Base-by-base conservation (phyloP, 1,140 invertebrate species). In the Nasonia longicornis region DNA sequence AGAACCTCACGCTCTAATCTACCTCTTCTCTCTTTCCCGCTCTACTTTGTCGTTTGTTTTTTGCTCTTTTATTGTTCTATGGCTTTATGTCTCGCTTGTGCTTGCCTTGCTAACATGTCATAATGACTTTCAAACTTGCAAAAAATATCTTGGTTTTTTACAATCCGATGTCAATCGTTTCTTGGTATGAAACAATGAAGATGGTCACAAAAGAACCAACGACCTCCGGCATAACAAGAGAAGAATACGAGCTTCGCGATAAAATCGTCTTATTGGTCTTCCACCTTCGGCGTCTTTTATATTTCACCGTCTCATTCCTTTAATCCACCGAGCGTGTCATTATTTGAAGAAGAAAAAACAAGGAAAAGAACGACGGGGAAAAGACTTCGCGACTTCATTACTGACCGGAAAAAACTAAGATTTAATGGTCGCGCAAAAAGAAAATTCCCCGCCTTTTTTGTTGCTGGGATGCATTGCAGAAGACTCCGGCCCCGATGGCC, bases 1-100 rank as follows among this genome's bases (percentile, higher is more conserved):
- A 67, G 83, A 42, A 64, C 20, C 70, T 72, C 69, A 64, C 35
- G 20, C 35, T 52, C 22, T 67, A 26, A 26, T 67, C 64, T 26
- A 22, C 22, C 63, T 26, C 63, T 67, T n/a, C 12, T 12, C 22
- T 67, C 4, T 67, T n/a, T 29, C 64, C 8, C 64, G 22, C 26
- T 38, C 66, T 58, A 11, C 22, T 3, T 0, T 67, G 22, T 3
- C 16, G 64, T 31, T 67, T 16, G 20, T 67, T 67, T 67, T 48
- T 45, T 31, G 16, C 16, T 63, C 58, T 16, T 52, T 52, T 26
- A 26, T 52, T 52, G 1, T 3, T 52, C 48, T 12, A 52, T 52
- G 48, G 0, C 45, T 14, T 48, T 48, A 14, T 48, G 14, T 48
- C 16, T 16, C 10, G 11, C 10, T 48, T 2, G 45, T 52, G 48